phyloP scores from a whole-genome alignment of 2,797 vertebrate species.

The Urosaurus nigricauda region DNA sequence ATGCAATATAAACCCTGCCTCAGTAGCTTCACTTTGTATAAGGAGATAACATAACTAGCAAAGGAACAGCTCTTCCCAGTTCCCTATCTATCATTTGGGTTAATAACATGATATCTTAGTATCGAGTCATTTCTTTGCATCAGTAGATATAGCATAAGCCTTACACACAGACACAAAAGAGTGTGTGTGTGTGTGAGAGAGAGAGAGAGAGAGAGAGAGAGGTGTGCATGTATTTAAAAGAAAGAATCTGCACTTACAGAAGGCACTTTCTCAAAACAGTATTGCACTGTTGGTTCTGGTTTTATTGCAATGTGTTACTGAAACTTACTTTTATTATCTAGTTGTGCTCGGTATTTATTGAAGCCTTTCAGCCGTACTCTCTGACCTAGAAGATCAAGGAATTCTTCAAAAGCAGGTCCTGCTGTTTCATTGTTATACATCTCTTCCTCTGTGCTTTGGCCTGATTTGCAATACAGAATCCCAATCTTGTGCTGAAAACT shows the following conservation, averaged over 20 bases:
- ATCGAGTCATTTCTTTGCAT: background rate
- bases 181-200: no score
- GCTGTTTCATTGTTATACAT: constrained; percentile 98
- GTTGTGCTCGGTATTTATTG: constrained; percentile 94
- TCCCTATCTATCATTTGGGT: background rate
- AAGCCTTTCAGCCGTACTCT: constrained; percentile 95
- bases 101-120: background rate
- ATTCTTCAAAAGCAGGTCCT: constrained; percentile 94
- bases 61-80: background rate
- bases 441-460: constrained; percentile 97
- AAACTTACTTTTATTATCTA: constrained; percentile 97
- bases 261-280: background rate
- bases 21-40: background rate
- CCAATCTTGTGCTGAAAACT: constrained; percentile 99
- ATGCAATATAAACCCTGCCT: background rate
- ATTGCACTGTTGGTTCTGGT: background rate
- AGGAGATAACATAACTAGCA: no score
- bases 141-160: background rate
- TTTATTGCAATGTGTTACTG: background rate
- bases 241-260: background rate
- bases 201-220: no score
- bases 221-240: background rate
- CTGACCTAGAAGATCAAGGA: constrained; percentile 95
- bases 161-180: background rate
- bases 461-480: constrained; percentile 95